A percentile compares a stretch with the other conserved stretches of the same genome.
These are phyloP conservation scores for Takifugu rubripes DNA, from an alignment of 2,797 vertebrate genomes.

Conservation along the genomic window DNA sequence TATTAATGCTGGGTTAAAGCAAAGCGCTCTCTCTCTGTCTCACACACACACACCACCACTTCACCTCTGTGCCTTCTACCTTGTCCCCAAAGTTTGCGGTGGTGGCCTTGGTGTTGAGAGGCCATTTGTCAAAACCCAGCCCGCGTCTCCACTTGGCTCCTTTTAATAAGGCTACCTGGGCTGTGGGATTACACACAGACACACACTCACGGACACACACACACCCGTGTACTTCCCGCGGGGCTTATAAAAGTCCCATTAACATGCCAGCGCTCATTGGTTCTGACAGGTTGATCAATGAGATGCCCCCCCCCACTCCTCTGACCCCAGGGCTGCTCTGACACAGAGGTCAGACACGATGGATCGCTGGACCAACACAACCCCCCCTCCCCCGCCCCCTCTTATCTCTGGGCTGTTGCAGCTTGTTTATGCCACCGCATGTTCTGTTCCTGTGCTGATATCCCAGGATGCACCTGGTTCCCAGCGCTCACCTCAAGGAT, in stretches of 20 bases:
- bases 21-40: constrained; percentile 22
- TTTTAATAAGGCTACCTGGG: constrained; percentile 87
- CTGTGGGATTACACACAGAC: constrained; percentile 54
- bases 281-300: constrained; percentile 97
- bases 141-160: constrained; percentile 78
- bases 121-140: constrained; percentile 80
- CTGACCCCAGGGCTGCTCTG: constrained; percentile 83
- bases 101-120: constrained; percentile 74
- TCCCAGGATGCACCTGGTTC: constrained; percentile 48
- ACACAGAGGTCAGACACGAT: constrained; percentile 87
- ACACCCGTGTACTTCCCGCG: constrained; percentile 70
- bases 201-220: constrained; percentile 7
- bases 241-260: constrained; percentile 95
- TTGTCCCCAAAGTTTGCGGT: constrained; percentile 68
- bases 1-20: constrained; percentile 61
- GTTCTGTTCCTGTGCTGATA: constrained; percentile 15
- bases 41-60: constrained; percentile 33
- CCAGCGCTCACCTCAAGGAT: constrained; percentile 28
- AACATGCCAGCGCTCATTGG: constrained; percentile 92
- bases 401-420: constrained; percentile 37
- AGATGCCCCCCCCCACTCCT: constrained; percentile 77
- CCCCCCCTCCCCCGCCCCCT: constrained; percentile 2
- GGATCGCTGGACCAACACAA: constrained; percentile 63
- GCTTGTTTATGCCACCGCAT: constrained; percentile 30
- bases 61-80: constrained; percentile 59